Evolutionary conservation across 2,888 invertebrate species (phyloP).

Genomic region (Ennomos erosarius): DNA sequence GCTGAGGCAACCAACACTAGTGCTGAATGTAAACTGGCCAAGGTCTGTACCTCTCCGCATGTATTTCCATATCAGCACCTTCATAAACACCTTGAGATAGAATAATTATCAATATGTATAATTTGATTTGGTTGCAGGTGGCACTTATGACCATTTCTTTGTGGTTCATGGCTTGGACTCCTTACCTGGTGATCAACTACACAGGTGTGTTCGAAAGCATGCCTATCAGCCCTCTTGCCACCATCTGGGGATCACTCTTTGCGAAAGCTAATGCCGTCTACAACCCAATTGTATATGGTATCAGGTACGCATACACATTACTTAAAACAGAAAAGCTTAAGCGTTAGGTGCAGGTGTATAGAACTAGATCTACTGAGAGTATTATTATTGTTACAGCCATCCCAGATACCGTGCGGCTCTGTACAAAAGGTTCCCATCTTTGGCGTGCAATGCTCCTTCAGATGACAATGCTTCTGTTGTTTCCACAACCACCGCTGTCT

Average conservation of each 20-base stretch:
- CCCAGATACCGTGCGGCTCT: slow-evolving; percentile 92
- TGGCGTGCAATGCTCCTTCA: slow-evolving; percentile 82
- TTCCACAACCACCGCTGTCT: slow-evolving; percentile 88
- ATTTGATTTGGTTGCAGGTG: slow-evolving; percentile 77
- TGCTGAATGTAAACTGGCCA: slow-evolving; percentile 94
- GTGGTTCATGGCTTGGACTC: slow-evolving; percentile 98
- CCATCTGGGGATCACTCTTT: slow-evolving; percentile 96
- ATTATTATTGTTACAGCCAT: slow-evolving; percentile 83
- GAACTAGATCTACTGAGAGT: not conserved
- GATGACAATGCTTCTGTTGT: slow-evolving; percentile 88
- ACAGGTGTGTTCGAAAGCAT: slow-evolving; percentile 91
- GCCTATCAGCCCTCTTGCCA: slow-evolving; percentile 91
- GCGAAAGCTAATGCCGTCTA: slow-evolving; percentile 96
- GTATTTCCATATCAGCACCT: no score
- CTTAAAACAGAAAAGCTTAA: not conserved
- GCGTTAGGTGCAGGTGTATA: no score
- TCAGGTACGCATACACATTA: slow-evolving; percentile 85
- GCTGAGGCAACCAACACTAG: slow-evolving; percentile 91
- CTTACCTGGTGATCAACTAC: slow-evolving; percentile 93
- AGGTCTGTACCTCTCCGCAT: slow-evolving; percentile 71
- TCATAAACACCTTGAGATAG: no score
- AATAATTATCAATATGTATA: no score
- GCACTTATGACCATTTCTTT: slow-evolving; percentile 95
- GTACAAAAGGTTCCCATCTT: slow-evolving; percentile 91
- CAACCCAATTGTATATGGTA: slow-evolving; percentile 96